These are phyloP conservation scores for Campaea margaritaria DNA, from an alignment of 2,888 invertebrate genomes.

Conservation along the genomic window DNA sequence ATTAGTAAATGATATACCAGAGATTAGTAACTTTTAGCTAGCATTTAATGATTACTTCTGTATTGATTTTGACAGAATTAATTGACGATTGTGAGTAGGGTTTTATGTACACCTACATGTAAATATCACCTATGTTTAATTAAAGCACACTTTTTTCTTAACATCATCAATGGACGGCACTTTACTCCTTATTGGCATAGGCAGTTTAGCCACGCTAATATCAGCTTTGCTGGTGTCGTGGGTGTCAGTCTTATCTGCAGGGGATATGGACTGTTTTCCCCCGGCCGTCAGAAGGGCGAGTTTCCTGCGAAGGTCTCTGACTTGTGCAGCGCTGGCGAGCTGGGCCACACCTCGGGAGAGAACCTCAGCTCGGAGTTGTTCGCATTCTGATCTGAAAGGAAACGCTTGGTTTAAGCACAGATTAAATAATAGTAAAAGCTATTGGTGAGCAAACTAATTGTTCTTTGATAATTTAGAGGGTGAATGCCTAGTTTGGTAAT, in stretches of 20 bases:
- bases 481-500: too few species aligned
- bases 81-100: background rate
- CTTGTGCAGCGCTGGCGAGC: conserved; percentile 68
- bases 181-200: conserved; percentile 46
- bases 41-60: too few species aligned
- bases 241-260: conserved; percentile 31
- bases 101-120: background rate
- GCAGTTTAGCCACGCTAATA: conserved; percentile 44
- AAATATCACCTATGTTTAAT: conserved; percentile 48
- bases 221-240: conserved; percentile 46
- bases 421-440: too few species aligned
- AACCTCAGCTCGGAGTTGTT: conserved; percentile 67
- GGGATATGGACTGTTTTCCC: conserved; percentile 36
- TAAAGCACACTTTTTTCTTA: conserved; percentile 77
- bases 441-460: too few species aligned
- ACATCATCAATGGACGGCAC: conserved; percentile 59
- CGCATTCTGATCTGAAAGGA: conserved; percentile 65
- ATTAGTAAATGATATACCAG: too few species aligned
- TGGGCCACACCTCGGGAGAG: conserved; percentile 71
- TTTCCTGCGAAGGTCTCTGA: conserved; percentile 70
- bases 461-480: too few species aligned
- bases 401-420: too few species aligned
- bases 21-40: too few species aligned
- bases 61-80: too few species aligned
- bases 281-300: conserved; percentile 53